A percentile compares a stretch with the other conserved stretches of the same genome.
These are phyloP conservation scores for Gastracanthus pulcherrimus DNA, from an alignment of 2,888 invertebrate genomes.

Conservation along the genomic window DNA sequence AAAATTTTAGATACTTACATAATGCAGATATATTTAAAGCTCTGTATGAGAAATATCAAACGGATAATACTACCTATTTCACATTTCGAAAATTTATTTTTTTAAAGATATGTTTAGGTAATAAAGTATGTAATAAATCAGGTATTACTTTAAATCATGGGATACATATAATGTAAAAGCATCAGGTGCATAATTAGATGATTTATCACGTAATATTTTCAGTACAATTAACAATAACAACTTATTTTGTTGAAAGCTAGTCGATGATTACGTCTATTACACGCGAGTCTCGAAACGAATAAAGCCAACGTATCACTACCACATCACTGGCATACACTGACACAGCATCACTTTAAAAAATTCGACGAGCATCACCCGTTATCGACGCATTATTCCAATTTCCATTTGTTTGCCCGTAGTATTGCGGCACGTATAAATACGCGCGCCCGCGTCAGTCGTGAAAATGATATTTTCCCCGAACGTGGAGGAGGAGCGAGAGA, in stretches of 20 bases:
- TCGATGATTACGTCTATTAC: not conserved
- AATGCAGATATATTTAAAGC: no score
- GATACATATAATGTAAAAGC: no score
- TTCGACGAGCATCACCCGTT: not conserved
- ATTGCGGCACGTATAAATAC: not conserved
- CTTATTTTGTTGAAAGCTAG: no score
- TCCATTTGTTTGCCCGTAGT: not conserved
- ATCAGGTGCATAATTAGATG: no score
- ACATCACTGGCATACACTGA: not conserved
- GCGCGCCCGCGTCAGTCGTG: slow-evolving; percentile 12
- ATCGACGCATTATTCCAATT: slow-evolving; percentile 12
- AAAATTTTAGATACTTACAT: no score
- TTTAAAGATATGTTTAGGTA: no score
- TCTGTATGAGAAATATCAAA: no score
- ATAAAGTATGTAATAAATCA: no score
- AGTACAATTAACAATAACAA: no score
- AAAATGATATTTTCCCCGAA: slow-evolving; percentile 27
- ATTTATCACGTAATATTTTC: not conserved
- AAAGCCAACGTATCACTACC: not conserved
- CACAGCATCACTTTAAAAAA: not conserved
- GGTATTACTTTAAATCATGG: no score
- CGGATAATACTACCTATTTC: no score
- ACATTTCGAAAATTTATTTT: no score
- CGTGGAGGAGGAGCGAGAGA: not conserved
- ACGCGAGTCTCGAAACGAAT: not conserved